Percentiles rank a stretch among this genome's conserved stretches.
Evolutionary conservation across 2,797 vertebrate species (phyloP).

Genomic region (Alectoris magna): DNA sequence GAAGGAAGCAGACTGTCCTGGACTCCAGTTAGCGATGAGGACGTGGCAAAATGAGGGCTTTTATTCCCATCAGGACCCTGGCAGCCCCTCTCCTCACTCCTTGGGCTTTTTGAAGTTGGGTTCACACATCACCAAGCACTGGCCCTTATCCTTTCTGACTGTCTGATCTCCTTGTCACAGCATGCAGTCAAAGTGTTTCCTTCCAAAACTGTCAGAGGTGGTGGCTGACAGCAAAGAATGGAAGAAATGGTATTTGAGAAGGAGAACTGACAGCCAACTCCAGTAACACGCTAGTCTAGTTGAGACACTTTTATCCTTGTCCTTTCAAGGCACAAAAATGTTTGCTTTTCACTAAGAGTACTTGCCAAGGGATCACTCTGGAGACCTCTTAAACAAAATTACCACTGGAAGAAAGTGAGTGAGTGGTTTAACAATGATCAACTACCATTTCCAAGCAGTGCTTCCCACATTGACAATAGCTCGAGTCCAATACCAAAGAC

Average conservation of each 20-base stretch:
- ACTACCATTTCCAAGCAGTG: neutral
- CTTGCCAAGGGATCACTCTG: neutral
- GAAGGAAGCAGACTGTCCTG: neutral
- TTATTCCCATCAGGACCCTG: neutral
- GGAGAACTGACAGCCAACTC: neutral
- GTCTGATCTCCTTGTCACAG: neutral
- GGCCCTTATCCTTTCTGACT: conserved; percentile 22
- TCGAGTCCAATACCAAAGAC: neutral
- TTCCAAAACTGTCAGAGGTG: neutral
- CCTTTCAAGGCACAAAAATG: neutral
- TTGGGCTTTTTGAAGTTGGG: neutral
- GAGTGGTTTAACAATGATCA: neutral
- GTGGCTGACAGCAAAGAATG: conserved; percentile 2
- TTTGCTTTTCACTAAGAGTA: neutral
- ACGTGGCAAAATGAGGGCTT: neutral
- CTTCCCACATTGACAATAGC: neutral
- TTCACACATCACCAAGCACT: conserved; percentile 11
- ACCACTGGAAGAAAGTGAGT: neutral
- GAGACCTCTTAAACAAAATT: neutral
- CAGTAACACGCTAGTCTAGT: neutral
- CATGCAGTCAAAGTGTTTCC: neutral
- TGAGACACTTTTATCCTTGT: neutral
- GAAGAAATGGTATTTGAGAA: neutral
- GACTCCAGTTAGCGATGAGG: neutral
- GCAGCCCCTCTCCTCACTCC: neutral